Conservation (phyloP, 1,140 invertebrate genomes). For the Lerema accius region DNA sequence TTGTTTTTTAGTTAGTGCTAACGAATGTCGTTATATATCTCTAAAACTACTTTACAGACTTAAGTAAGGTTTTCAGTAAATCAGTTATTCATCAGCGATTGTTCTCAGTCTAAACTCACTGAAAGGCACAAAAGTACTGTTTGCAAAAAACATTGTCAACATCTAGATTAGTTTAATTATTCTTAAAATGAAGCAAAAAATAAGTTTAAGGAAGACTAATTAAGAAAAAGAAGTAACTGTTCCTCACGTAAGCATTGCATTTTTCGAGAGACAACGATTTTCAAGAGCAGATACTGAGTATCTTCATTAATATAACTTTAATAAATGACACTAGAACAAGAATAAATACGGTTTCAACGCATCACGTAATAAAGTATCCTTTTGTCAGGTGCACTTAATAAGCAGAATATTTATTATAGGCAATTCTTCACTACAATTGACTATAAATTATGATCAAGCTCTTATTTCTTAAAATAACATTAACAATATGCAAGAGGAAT, state of each 20-base stretch:
- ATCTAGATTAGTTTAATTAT: no score
- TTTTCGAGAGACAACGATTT: not conserved
- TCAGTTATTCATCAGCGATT: no score
- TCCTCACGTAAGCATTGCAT: not conserved
- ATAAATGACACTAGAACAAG: constrained; percentile 17
- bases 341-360: constrained; percentile 14
- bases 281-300: not conserved
- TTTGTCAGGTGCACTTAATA: constrained; percentile 29
- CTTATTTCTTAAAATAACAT: constrained; percentile 13
- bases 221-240: no score
- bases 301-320: constrained; percentile 18
- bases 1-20: no score
- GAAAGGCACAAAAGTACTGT: no score
- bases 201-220: no score
- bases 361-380: constrained; percentile 25
- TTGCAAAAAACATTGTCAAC: no score
- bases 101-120: no score
- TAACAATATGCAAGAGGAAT: not conserved
- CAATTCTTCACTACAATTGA: constrained; percentile 16
- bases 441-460: constrained; percentile 18
- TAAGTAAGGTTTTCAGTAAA: no score
- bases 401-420: constrained; percentile 22
- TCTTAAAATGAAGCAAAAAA: no score
- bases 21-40: no score
- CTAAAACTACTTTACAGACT: no score